Base-by-base conservation (phyloP, 2,113 vertebrate genomes). In the Gasterosteus aculeatus region DNA sequence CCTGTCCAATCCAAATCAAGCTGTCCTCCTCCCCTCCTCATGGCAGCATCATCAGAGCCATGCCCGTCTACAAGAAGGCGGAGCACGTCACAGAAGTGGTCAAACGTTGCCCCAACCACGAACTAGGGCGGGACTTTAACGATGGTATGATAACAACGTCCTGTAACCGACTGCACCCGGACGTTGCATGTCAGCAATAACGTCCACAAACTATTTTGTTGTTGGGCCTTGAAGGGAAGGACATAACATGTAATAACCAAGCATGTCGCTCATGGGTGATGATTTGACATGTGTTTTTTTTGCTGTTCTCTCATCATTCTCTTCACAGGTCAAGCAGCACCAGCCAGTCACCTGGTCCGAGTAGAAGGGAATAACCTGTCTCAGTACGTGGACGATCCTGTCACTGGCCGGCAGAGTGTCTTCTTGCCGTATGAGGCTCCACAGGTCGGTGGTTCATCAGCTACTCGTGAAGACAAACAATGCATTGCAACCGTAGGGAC, bases 61-160 rank as follows among this genome's bases (percentile, higher is more conserved):
- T 99, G 98, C 98, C 98, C 0, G 91, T 99, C 82, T 99, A 98
- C 93, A 99, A 99, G 90, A 99, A 99, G 90, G 98, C 98, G 0
- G 98, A 99, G 80, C 98, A 99, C 0, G 96, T 99, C 90, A 99
- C 98, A 0, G 98, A 99, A 64, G 97, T 99, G 72, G 98, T 99
- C 83, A 99, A 99, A 12, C 96, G 98, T 73, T 99, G 98, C 83
- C 98, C 98, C 78, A 99, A 99, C 91, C 98, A 99, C 0, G 98
- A 99, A 77, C 96, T 99, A 0, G 97, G 98, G 31, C 93, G 98
- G 0, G 98, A 99, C 87, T 99, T 99, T 80, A 99, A 99, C 0
- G 98, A 99, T 0, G 96, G 98, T 99, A 94, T 93, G 26, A 46
- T 12, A 26, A 19, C 22, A 18, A 18, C 18, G 7, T 53, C 26